Evolutionary conservation across 2,797 vertebrate species (phyloP).

Genomic region (Intellagama lesueurii): DNA sequence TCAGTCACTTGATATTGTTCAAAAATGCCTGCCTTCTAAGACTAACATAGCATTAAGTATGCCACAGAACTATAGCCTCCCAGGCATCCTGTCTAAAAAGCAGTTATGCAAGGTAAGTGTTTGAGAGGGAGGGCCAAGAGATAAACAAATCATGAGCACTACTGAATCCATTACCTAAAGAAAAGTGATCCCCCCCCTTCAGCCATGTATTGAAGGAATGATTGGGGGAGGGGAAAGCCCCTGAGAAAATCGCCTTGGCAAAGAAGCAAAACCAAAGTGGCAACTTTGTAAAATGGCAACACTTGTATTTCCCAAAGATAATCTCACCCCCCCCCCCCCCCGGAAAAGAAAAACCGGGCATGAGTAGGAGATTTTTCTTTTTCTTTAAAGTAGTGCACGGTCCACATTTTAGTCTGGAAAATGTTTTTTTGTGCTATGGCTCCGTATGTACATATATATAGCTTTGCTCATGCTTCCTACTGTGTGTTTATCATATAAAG

Average conservation of each 20-base stretch:
- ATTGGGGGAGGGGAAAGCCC: slow-evolving; percentile 7
- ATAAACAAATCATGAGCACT: slow-evolving; percentile 21
- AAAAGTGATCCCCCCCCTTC: neutral
- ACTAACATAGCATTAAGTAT: neutral
- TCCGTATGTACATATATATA: neutral
- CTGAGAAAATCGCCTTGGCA: slow-evolving; percentile 40
- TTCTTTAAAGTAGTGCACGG: slow-evolving; percentile 25
- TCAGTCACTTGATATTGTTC: slow-evolving; percentile 17
- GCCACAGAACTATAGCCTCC: neutral
- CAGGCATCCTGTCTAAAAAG: neutral
- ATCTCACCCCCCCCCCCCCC: neutral
- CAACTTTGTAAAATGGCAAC: slow-evolving; percentile 47
- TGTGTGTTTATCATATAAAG: slow-evolving; percentile 39
- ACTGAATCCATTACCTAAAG: slow-evolving; percentile 11
- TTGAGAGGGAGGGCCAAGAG: neutral
- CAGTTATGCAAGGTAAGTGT: neutral
- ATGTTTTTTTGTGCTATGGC: slow-evolving; percentile 24
- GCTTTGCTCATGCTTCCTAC: slow-evolving; percentile 1
- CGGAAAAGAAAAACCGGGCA: neutral
- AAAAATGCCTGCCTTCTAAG: slow-evolving; percentile 32
- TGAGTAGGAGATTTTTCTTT: slow-evolving; percentile 12
- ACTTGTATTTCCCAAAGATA: neutral
- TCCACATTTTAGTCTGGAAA: slow-evolving; percentile 14
- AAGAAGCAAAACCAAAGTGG: slow-evolving; percentile 32
- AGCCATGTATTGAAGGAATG: neutral